Percentiles rank a stretch among this genome's conserved stretches.
Conservation (phyloP, 1,140 invertebrate genomes). For the Drosophila prosaltans region DNA sequence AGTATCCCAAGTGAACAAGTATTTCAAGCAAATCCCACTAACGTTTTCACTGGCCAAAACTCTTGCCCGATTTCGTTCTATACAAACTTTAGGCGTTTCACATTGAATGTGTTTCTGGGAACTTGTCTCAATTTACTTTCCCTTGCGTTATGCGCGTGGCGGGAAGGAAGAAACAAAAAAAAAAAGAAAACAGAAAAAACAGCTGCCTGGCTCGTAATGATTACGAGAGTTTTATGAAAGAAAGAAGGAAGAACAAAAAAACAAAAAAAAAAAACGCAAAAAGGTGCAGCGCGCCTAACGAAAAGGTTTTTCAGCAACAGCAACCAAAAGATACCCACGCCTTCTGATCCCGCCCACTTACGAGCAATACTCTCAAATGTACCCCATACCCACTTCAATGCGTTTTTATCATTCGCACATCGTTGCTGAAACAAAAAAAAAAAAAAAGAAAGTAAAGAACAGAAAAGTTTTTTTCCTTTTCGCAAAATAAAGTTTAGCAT, state of each 20-base stretch:
- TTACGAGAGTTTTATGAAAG: constrained; percentile 67
- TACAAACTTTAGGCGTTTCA: constrained; percentile 14
- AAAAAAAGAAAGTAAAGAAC: background rate
- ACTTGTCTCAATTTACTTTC: constrained; percentile 19
- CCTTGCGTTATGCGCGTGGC: constrained; percentile 57
- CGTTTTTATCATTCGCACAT: constrained; percentile 75
- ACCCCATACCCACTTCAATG: constrained; percentile 16
- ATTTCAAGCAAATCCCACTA: background rate
- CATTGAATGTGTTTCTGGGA: constrained; percentile 1
- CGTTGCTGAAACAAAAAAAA: constrained; percentile 43
- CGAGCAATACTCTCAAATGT: background rate
- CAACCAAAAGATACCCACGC: constrained; percentile 23
- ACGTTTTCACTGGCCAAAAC: constrained; percentile 26
- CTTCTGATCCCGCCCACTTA: constrained; percentile 1
- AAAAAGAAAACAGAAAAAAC: constrained; percentile 39
- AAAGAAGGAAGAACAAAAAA: constrained; percentile 14
- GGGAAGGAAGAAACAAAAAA: background rate
- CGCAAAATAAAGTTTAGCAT: constrained; percentile 54
- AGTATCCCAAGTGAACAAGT: background rate
- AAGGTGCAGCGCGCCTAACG: constrained; percentile 1
- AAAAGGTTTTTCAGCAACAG: constrained; percentile 41
- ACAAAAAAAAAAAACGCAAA: background rate
- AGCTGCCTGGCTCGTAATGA: constrained; percentile 78
- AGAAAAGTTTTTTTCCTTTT: background rate
- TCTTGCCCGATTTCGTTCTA: constrained; percentile 20